Percentiles rank a stretch among this genome's conserved stretches.
Conservation (phyloP, 2,888 invertebrate species). For the Tuta absoluta region DNA sequence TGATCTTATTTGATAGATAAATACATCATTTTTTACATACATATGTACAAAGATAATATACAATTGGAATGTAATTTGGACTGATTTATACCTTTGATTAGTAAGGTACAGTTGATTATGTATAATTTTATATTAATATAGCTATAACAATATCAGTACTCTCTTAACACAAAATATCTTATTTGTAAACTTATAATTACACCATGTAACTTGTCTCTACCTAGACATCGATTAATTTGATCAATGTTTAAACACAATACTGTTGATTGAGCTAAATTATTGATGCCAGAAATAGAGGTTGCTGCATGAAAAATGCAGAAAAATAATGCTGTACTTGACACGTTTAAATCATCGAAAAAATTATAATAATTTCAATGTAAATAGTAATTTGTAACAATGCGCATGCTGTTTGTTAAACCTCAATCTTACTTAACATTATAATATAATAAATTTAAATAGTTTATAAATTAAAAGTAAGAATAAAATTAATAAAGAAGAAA, state of each 20-base stretch:
- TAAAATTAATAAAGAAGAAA: background rate
- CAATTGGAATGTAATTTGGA: conserved; percentile 79
- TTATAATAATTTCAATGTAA: background rate
- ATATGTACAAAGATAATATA: conserved; percentile 72
- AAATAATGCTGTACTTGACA: background rate
- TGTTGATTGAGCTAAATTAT: conserved; percentile 45
- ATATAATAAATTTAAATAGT: background rate
- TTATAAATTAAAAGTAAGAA: background rate
- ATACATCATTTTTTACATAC: conserved; percentile 43
- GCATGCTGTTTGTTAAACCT: background rate
- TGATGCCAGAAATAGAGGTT: background rate
- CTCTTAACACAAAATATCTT: conserved; percentile 52
- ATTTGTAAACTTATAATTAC: conserved; percentile 32
- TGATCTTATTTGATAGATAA: conserved; percentile 53
- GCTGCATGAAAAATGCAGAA: background rate
- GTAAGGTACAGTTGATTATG: conserved; percentile 54
- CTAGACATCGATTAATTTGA: conserved; percentile 59
- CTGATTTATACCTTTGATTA: conserved; percentile 65
- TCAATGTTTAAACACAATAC: conserved; percentile 67
- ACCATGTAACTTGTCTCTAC: conserved; percentile 47
- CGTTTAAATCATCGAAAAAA: background rate
- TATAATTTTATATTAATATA: conserved; percentile 51
- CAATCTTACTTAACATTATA: background rate
- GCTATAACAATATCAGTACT: conserved; percentile 75
- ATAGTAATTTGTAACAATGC: background rate